Evolutionary conservation across 2,797 vertebrate genomes (phyloP).

Genomic region (Antennarius maculatus): DNA sequence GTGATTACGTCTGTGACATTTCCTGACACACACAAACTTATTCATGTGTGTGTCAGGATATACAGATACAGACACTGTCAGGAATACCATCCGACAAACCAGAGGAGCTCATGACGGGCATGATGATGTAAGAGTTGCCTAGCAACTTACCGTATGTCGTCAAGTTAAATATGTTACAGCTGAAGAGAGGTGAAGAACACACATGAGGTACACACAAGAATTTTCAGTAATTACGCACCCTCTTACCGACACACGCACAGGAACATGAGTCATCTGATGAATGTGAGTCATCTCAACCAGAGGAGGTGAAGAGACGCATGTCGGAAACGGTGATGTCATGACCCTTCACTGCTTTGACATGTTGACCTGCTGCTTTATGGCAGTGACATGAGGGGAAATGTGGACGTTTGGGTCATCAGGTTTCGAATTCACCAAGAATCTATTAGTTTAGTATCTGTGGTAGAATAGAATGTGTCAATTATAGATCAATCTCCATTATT

Average conservation of each 20-base stretch:
- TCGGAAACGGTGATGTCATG: constrained; percentile 48
- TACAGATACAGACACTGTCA: constrained; percentile 25
- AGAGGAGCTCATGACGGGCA: constrained; percentile 78
- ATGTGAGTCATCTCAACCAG: constrained; percentile 55
- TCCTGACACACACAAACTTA: constrained; percentile 13
- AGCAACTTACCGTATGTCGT: constrained; percentile 85
- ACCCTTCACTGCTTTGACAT: constrained; percentile 36
- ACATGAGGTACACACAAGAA: background rate
- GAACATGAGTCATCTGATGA: constrained; percentile 64
- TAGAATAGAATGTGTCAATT: no score
- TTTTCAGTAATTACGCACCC: constrained; percentile 13
- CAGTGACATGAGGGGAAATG: background rate
- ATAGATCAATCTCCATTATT: no score
- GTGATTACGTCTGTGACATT: constrained; percentile 13
- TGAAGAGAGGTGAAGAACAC: constrained; percentile 17
- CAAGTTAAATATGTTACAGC: constrained; percentile 65
- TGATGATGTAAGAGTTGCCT: constrained; percentile 90
- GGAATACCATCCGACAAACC: constrained; percentile 79
- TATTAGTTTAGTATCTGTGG: no score
- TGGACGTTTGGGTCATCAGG: background rate
- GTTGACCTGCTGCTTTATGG: constrained; percentile 30
- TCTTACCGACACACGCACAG: constrained; percentile 16
- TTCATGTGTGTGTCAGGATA: background rate
- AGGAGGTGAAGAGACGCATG: constrained; percentile 33
- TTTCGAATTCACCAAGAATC: no score